Percentiles rank a stretch among this genome's conserved stretches.
These are phyloP conservation scores for Alosa alosa DNA, from an alignment of 2,113 vertebrate species.

Conservation along the genomic window DNA sequence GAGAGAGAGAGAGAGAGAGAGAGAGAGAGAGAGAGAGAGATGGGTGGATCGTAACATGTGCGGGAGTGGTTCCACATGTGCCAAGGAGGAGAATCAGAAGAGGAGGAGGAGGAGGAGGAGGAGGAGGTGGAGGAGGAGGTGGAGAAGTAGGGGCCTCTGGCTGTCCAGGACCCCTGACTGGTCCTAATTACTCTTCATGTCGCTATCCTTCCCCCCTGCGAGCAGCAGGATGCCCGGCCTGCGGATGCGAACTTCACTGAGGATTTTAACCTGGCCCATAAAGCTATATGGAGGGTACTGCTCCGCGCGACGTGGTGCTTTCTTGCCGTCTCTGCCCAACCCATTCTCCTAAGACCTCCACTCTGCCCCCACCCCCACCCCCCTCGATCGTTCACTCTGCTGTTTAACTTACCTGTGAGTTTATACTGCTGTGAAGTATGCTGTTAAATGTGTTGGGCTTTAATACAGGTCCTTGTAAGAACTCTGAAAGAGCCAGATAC, in stretches of 20 bases:
- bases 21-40: not conserved
- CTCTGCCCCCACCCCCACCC: not conserved
- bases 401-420: constrained; percentile 41
- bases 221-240: constrained; percentile 20
- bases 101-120: not conserved
- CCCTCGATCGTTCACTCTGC: not conserved
- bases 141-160: not conserved
- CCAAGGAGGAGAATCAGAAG: not conserved
- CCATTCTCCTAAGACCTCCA: not conserved
- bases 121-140: not conserved
- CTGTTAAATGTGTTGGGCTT: constrained; percentile 24
- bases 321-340: not conserved
- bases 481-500: not conserved
- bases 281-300: constrained; percentile 30
- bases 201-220: not conserved
- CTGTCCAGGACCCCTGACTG: constrained; percentile 21
- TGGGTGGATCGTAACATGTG: constrained; percentile 9
- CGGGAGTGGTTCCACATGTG: constrained; percentile 44
- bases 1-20: not conserved
- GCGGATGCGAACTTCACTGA: not conserved
- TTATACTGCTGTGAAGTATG: constrained; percentile 39
- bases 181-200: constrained; percentile 26
- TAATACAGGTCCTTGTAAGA: not conserved
- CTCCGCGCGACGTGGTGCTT: not conserved
- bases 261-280: constrained; percentile 36